Base-by-base conservation (phyloP, 2,113 vertebrate genomes). In the Channa argus region DNA sequence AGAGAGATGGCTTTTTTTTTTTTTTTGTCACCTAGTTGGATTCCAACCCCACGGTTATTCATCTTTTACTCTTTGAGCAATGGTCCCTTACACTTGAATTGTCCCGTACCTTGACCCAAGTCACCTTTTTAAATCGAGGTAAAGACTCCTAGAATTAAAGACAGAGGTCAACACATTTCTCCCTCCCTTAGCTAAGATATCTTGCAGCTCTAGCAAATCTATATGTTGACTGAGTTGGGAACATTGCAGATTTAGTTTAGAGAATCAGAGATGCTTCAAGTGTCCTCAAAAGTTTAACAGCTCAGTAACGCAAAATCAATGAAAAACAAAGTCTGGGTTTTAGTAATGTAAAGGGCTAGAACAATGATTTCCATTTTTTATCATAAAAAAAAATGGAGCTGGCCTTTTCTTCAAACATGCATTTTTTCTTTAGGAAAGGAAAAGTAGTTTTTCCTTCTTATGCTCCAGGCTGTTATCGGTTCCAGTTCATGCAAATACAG, bases 391-490 rank as follows among this genome's bases (percentile, higher is more conserved):
- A 63, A 69, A 37, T 7, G 36, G 9, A 8, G 34, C 52, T 45
- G 39, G 69, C 52, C 33, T 63, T 69, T 56, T 64, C 37, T 13
- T 3, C 70, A 33, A 81, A 39, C 13, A 46, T 38, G 14, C 4
- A 74, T 36, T 61, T 0, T 6, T 45, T 58, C 36, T 52, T 37
- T 24, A 24, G 24, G 24, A 24, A 24, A 24, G 24, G 24, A 24
- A 24, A 24, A 36, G 9, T 68, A 46, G 47, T 46, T 54, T 59
- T 81, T 78, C 39, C 24, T 53, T 63, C 12, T 62, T n/a, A 59
- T n/a, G n/a, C 51, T 63, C 24, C 49, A 63, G 5, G 43, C 9
- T 45, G 3, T 4, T 45, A 46, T 45, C 59, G 58, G 58, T 55
- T 71, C 34, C 38, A 70, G 37, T 62, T 71, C 14, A 71, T 43